Conservation (phyloP, 2,797 vertebrate genomes). For the Trematomus bernacchii region DNA sequence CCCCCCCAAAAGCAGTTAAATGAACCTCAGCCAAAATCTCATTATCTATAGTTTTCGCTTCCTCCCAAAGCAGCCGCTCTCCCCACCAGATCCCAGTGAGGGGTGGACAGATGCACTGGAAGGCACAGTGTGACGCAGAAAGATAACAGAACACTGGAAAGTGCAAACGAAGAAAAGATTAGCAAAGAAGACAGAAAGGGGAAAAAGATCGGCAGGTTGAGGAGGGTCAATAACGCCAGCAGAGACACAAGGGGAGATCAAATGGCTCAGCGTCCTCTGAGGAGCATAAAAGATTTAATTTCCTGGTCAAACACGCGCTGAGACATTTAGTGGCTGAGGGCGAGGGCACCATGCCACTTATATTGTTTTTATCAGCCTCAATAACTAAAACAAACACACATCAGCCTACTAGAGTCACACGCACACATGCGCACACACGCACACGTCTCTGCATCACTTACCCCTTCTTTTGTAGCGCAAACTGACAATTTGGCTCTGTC, state of each 20-base stretch:
- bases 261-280: conserved; percentile 41
- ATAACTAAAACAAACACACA: conserved; percentile 65
- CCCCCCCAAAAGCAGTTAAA: conserved; percentile 72
- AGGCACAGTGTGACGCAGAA: conserved; percentile 16
- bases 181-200: not conserved
- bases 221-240: conserved; percentile 37
- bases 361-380: conserved; percentile 61
- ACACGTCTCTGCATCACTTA: conserved; percentile 56
- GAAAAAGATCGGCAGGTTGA: conserved; percentile 39
- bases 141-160: conserved; percentile 3
- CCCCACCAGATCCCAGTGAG: conserved; percentile 51
- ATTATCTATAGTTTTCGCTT: conserved; percentile 51
- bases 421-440: conserved; percentile 7
- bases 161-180: conserved; percentile 4
- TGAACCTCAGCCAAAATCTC: conserved; percentile 65
- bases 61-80: conserved; percentile 69
- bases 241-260: conserved; percentile 51
- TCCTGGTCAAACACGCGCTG: conserved; percentile 70
- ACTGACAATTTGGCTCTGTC: conserved; percentile 77
- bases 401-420: conserved; percentile 31
- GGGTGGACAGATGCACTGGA: conserved; percentile 42
- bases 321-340: conserved; percentile 43
- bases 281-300: conserved; percentile 69
- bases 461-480: conserved; percentile 64
- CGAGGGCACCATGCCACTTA: conserved; percentile 21